These are phyloP conservation scores for Leucopsar rothschildi DNA, from an alignment of 2,113 vertebrate genomes.

Conservation along the genomic window DNA sequence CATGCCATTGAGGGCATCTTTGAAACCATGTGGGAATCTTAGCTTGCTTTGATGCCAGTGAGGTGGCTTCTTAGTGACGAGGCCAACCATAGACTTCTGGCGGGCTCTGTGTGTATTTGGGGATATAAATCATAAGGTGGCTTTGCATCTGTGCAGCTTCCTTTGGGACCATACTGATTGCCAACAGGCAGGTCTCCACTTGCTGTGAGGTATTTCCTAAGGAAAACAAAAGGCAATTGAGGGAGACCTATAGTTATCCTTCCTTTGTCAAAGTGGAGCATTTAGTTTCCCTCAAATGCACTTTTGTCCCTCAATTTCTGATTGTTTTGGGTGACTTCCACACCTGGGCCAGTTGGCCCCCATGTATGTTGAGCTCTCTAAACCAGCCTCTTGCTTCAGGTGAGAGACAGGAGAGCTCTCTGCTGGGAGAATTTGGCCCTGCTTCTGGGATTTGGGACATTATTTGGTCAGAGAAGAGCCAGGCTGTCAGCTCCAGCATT, in stretches of 20 bases:
- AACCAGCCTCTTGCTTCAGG: not conserved
- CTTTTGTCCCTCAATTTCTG: not conserved
- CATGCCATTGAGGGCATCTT: not conserved
- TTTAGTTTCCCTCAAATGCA: not conserved
- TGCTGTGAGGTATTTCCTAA: not conserved
- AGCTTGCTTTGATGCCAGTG: not conserved
- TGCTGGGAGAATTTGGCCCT: not conserved
- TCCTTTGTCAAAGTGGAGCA: not conserved
- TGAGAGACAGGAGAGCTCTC: not conserved
- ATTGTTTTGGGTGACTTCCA: not conserved
- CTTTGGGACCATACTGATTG: not conserved
- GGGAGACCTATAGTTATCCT: not conserved
- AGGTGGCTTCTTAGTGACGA: not conserved
- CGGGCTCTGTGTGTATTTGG: not conserved
- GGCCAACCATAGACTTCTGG: not conserved
- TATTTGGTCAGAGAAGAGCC: not conserved
- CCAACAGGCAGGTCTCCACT: not conserved
- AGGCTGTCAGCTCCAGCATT: not conserved
- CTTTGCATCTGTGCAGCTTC: not conserved
- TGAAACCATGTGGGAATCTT: not conserved
- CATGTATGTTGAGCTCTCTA: not conserved
- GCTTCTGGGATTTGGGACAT: not conserved
- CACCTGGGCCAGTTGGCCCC: accelerated
- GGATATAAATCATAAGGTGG: not conserved
- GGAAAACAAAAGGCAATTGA: not conserved